Evolutionary conservation across 2,113 vertebrate species (phyloP).

Genomic region (Chlorodrepanis virens): DNA sequence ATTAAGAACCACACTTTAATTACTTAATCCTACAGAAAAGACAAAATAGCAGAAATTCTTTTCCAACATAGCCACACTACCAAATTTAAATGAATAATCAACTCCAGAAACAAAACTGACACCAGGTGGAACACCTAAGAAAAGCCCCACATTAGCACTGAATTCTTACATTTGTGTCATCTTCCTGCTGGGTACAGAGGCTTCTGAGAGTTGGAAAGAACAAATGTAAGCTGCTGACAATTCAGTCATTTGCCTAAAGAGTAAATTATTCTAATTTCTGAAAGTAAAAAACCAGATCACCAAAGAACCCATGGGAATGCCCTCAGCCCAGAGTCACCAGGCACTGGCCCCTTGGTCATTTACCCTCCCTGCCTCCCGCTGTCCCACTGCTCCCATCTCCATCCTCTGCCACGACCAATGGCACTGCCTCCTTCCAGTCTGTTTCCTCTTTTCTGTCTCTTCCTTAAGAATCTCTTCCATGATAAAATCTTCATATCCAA

Average conservation of each 20-base stretch:
- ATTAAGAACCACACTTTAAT: not conserved
- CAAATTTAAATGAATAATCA: not conserved
- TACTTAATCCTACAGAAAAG: not conserved
- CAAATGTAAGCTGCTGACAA: not conserved
- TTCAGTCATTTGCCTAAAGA: not conserved
- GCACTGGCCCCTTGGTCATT: not conserved
- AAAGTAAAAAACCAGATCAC: not conserved
- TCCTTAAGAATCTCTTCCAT: not conserved
- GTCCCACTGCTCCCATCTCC: not conserved
- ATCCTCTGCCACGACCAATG: not conserved
- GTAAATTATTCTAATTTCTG: not conserved
- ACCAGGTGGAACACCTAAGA: not conserved
- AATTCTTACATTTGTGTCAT: not conserved
- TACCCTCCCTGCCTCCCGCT: not conserved
- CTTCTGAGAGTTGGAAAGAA: not conserved
- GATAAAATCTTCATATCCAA: not conserved
- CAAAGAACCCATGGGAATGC: not conserved
- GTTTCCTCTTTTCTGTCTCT: not conserved
- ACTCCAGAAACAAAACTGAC: not conserved
- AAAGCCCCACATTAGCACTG: not conserved
- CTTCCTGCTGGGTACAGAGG: not conserved
- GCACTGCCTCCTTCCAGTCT: not conserved
- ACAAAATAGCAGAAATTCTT: not conserved
- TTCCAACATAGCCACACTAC: not conserved
- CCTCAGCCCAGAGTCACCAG: not conserved